Base-by-base conservation (phyloP, 2,888 invertebrate genomes). In the Sesia bembeciformis region DNA sequence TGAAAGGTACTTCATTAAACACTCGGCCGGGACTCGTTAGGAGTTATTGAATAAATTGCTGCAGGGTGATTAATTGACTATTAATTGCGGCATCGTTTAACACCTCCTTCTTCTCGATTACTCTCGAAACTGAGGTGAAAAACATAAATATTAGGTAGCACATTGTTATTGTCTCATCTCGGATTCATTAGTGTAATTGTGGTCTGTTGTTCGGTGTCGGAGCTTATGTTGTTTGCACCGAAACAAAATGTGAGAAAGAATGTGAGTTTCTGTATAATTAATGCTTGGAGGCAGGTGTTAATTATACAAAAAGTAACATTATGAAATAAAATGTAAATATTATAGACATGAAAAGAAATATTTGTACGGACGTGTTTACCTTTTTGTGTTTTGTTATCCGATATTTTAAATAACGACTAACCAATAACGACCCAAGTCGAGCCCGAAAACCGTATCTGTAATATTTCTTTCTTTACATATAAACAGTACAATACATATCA, bases 61-160 rank as follows among this genome's bases (percentile, higher is more conserved):
- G 59, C 65, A 62, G 69, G 72, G 71, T 84, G 84, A 88, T 86
- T 88, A 83, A 89, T 88, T 75, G 84, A 79, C 67, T 72, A 78
- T 85, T 89, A 87, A 89, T 89, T 83, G 81, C 87, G 70, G 68
- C 68, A 80, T 79, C 88, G 84, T 74, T 89, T 86, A 88, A 81
- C 78, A 67, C 72, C 75, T 75, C 67, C 61, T 64, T 74, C 68
- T 71, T 70, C 72, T 74, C 72, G 8, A 46, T 46, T 46, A 46
- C 46, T 46, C 46, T n/a, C 46, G n/a, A 46, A 66, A 72, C 74
- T 77, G 69, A 61, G 62, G 46, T 46, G n/a, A 8, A 46, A 8
- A 46, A 8, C 46, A 23, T 46, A 46, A 46, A 8, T n/a, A 23
- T 23, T 8, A 23, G 6, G 4, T 4, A 23, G 8, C 46, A 46